Evolutionary conservation across 2,888 invertebrate genomes (phyloP).

Genomic region (Sclerodermus sp.): DNA sequence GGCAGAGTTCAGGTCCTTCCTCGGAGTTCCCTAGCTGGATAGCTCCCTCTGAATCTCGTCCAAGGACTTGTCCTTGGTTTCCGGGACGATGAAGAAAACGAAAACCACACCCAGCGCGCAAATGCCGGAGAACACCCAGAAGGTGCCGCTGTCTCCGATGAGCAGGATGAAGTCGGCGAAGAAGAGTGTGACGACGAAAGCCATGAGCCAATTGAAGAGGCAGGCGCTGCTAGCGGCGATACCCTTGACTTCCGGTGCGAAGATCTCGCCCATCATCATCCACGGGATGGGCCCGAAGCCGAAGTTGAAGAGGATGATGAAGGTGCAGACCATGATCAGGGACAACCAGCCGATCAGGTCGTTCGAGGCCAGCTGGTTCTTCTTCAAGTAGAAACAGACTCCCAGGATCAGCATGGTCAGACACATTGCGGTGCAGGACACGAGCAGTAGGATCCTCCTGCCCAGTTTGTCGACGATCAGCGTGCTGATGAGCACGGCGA

Average conservation of each 20-base stretch:
- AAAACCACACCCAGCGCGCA: constrained; percentile 69
- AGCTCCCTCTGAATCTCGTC: constrained; percentile 57
- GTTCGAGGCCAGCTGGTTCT: constrained; percentile 53
- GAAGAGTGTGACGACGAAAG: constrained; percentile 78
- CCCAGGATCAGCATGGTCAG: constrained; percentile 72
- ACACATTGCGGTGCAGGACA: constrained; percentile 73
- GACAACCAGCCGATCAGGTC: constrained; percentile 73
- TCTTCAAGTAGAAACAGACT: constrained; percentile 65
- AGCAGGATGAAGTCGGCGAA: constrained; percentile 61
- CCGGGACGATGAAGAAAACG: constrained; percentile 68
- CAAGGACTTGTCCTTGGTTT: constrained; percentile 60
- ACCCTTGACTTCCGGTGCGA: constrained; percentile 77
- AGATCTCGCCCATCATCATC: constrained; percentile 83
- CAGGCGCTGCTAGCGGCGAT: constrained; percentile 78
- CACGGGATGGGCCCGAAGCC: constrained; percentile 89
- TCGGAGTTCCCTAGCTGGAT: too few relatives aligned
- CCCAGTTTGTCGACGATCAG: constrained; percentile 81
- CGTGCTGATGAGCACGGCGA: constrained; percentile 74
- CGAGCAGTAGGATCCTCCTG: constrained; percentile 72
- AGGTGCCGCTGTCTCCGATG: constrained; percentile 62
- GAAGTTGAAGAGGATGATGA: constrained; percentile 78
- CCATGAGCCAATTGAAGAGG: constrained; percentile 79
- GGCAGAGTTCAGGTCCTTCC: too few relatives aligned
- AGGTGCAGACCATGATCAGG: constrained; percentile 71
- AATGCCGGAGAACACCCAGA: constrained; percentile 74